A percentile compares a stretch with the other conserved stretches of the same genome.
Evolutionary conservation across 2,113 vertebrate genomes (phyloP).

Genomic region (Cryptomyrus ogoouensis): DNA sequence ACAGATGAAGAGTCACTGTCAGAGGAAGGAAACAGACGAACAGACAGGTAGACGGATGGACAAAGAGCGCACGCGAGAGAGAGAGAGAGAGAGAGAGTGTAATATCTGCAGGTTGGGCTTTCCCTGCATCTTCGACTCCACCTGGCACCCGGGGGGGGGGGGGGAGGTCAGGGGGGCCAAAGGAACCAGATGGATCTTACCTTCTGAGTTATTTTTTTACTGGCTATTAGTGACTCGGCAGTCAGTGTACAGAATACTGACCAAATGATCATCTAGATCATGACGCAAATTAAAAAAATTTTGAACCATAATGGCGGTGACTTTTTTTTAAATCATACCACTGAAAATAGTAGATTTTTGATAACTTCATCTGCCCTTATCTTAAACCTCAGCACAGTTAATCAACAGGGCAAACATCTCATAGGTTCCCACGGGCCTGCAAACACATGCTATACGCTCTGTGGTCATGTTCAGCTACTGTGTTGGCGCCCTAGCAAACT

Average conservation of each 20-base stretch:
- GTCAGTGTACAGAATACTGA: neutral
- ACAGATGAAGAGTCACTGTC: neutral
- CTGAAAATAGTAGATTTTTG: neutral
- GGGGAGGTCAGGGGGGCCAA: too few species aligned
- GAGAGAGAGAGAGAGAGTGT: neutral
- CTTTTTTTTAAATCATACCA: neutral
- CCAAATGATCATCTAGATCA: neutral
- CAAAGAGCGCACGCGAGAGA: neutral
- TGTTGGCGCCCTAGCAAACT: neutral
- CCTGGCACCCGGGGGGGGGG: neutral
- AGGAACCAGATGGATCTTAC: neutral
- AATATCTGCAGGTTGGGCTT: conserved; percentile 10
- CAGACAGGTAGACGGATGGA: neutral
- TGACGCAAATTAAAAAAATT: neutral
- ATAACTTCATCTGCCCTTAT: neutral
- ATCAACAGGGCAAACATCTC: neutral
- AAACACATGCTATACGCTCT: neutral
- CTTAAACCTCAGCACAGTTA: neutral
- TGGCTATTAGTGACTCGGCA: neutral
- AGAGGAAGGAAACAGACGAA: neutral
- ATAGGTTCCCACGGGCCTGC: neutral
- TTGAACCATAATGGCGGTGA: neutral
- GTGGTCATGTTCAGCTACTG: neutral
- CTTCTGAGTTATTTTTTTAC: neutral
- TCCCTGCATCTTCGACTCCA: neutral